Evolutionary conservation across 2,797 vertebrate species (phyloP), one percentile per base, ranked within the genome.

Genomic region (Pagetopsis macropterus): DNA sequence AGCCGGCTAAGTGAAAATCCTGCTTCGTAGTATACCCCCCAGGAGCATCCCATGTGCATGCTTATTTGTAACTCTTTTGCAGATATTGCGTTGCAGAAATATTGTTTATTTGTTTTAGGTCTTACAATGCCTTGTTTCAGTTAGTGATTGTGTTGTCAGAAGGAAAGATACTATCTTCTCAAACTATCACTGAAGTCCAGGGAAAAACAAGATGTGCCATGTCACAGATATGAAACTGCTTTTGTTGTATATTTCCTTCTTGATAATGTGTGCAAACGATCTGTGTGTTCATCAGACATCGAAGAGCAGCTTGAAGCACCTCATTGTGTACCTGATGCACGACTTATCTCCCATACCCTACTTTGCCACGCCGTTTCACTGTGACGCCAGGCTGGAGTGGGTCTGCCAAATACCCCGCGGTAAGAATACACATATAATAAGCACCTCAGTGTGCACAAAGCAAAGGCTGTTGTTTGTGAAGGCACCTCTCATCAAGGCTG

Each of bases 321-420:
- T 91, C 37, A 70, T 90, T 66, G 13, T 78, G 54, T 74, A 76
- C 49, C 64, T 90, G 65, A 14, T 87, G 9, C 78, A 82, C 0
- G 70, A 90, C 43, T 2, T 80, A 2, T 59, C 69, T 3, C 62
- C 31, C 19, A 49, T 44, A 1, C 89, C 93, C 23, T 96, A 95
- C 90, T 94, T 92, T 52, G 89, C 96, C 76, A 95, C 87, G 1
- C 96, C 96, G n/a, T 98, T 98, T 85, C 96, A 96, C 82, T 99
- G 98, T 80, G 96, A 97, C n/a, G 94, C 94, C 57, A 92, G 81
- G 71, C 94, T 99, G 33, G 98, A 99, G 80, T 99, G 96, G 96
- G 95, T 96, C 68, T 99, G 98, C 86, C 98, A 99, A 85, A 96
- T 99, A 75, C 94, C 96, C 46, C 95, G 96, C 78, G 98, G 98